Percentiles rank a stretch among this genome's conserved stretches.
phyloP scores from a whole-genome alignment of 2,113 vertebrate genomes.

The Epinephelus lanceolatus region DNA sequence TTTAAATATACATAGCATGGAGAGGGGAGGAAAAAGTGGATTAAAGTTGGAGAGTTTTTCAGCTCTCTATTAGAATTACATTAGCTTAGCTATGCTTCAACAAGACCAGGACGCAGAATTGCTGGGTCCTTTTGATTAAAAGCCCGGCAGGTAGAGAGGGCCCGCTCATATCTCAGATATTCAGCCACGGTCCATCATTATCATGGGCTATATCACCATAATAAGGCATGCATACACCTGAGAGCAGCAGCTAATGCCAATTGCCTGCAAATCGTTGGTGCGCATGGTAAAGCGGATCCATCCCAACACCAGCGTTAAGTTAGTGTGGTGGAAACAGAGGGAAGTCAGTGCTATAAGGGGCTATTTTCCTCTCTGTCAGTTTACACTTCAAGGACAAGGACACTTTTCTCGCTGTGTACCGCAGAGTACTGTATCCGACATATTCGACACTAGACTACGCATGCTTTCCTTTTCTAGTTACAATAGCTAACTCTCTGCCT shows the following conservation, averaged over 20 bases:
- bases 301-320: constrained; percentile 24
- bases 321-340: constrained; percentile 38
- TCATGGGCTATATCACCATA: constrained; percentile 73
- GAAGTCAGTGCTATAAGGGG: constrained; percentile 40
- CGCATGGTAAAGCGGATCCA: constrained; percentile 39
- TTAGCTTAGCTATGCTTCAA: constrained; percentile 80
- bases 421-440: not conserved
- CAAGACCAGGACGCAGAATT: constrained; percentile 70
- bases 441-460: not conserved
- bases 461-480: not conserved
- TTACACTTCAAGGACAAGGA: constrained; percentile 65
- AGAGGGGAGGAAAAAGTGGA: constrained; percentile 82
- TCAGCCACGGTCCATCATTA: constrained; percentile 75
- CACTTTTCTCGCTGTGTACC: constrained; percentile 2
- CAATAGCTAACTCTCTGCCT: not conserved
- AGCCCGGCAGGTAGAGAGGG: constrained; percentile 68
- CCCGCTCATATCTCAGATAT: constrained; percentile 68
- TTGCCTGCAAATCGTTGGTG: constrained; percentile 62
- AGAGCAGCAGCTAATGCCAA: constrained; percentile 53
- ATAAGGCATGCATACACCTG: constrained; percentile 68
- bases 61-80: constrained; percentile 86
- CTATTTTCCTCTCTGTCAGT: constrained; percentile 62
- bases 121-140: constrained; percentile 77
- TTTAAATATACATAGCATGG: constrained; percentile 93
- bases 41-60: constrained; percentile 88